Percentiles rank a stretch among this genome's conserved stretches.
phyloP scores from a whole-genome alignment of 2,797 vertebrate genomes.

The Tamandua tetradactyla region DNA sequence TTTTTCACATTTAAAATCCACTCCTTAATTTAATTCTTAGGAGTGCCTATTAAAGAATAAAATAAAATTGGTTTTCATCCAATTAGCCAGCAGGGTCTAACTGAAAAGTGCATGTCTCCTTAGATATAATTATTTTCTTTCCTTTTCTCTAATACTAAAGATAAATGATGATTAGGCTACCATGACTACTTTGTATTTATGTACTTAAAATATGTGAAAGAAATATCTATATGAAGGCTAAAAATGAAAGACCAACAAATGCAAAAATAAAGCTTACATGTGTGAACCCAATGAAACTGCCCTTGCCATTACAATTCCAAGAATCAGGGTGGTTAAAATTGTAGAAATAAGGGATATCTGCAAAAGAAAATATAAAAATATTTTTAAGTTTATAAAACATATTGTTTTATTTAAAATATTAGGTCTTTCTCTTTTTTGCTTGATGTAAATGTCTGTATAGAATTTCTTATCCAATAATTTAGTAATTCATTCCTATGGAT shows the following conservation, averaged over 20 bases:
- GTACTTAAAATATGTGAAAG: not conserved
- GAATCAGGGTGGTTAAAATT: slow-evolving; percentile 90
- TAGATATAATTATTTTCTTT: not conserved
- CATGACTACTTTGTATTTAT: not conserved
- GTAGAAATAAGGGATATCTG: slow-evolving; percentile 95
- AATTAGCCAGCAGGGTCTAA: not conserved
- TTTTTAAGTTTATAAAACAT: slow-evolving; percentile 20
- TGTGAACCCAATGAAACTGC: slow-evolving; percentile 89
- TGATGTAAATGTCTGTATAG: not conserved
- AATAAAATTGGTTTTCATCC: not conserved
- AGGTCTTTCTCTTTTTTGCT: not conserved
- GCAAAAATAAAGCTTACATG: slow-evolving; percentile 87
- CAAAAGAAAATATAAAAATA: slow-evolving; percentile 59
- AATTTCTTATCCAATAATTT: not conserved
- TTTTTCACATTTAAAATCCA: not conserved
- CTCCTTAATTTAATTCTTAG: not conserved
- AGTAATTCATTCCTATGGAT: not conserved
- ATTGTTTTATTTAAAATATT: slow-evolving; percentile 44
- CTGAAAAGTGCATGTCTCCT: not conserved
- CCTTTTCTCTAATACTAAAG: slow-evolving; percentile 20
- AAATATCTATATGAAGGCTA: not conserved
- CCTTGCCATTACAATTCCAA: slow-evolving; percentile 90
- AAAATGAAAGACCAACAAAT: slow-evolving; percentile 26
- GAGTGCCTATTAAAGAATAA: not conserved
- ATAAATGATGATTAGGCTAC: not conserved